phyloP scores from a whole-genome alignment of 2,888 invertebrate genomes.

The Lithophane ornitopus region DNA sequence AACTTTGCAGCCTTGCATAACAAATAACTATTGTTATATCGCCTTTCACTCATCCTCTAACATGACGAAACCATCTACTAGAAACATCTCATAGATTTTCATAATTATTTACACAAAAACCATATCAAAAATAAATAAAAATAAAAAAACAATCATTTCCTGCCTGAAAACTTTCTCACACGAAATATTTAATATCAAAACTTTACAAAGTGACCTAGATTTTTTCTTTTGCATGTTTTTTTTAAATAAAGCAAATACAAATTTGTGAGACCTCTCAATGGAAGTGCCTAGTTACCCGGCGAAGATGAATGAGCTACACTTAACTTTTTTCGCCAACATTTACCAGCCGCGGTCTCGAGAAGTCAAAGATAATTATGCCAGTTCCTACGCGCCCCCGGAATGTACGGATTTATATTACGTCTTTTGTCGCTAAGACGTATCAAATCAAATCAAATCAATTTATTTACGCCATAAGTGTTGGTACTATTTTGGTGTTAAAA shows the following conservation, averaged over 20 bases:
- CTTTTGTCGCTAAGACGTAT: neutral
- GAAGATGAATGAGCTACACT: constrained; percentile 52
- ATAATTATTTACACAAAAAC: neutral
- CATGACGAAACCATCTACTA: neutral
- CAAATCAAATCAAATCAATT: too few species aligned
- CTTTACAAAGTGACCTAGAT: neutral
- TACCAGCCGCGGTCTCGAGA: constrained; percentile 34
- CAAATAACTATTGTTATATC: too few species aligned
- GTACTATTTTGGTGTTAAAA: too few species aligned
- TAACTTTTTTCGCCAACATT: constrained; percentile 54
- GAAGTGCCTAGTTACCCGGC: constrained; percentile 43
- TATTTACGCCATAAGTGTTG: too few species aligned
- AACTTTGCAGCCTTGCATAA: too few species aligned
- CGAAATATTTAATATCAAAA: neutral
- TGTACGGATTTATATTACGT: constrained; percentile 20
- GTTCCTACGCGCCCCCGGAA: constrained; percentile 23
- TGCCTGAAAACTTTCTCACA: too few species aligned
- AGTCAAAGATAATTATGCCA: constrained; percentile 59
- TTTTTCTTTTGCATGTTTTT: constrained; percentile 7
- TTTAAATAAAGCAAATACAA: constrained; percentile 11
- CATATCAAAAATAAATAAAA: too few species aligned
- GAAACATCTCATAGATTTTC: neutral
- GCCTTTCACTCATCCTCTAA: neutral
- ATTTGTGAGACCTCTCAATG: constrained; percentile 21
- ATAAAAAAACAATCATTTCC: too few species aligned